Evolutionary conservation across 2,888 invertebrate species (phyloP), one percentile per base, ranked within the genome.

Genomic region (Kuschelorhynchus macadamiae): DNA sequence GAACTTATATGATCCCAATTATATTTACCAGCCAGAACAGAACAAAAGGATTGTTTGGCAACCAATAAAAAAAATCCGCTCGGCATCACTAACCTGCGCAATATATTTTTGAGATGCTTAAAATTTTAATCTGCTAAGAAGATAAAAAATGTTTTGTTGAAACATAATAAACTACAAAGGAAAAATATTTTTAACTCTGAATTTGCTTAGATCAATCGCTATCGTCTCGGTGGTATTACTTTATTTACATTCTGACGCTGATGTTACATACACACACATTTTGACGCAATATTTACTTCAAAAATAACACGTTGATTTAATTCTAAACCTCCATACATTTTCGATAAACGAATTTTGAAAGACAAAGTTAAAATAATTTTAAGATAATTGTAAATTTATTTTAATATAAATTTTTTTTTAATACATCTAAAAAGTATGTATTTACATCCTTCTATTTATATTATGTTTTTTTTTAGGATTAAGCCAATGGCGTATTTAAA

Each of bases 131-230:
- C 56, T 65, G 50, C 30, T 50, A 57, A 39, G 50, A 50, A 33
- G 61, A 65, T 49, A 65, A 50, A 65, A 33, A 59, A 20, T 65
- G 49, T 65, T 65, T 65, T 65, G 65, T 65, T 65, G 41, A 16
- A n/a, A 18, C 12, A 36, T 33, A 36, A 53, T 30, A 42, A 36
- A 30, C 49, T 57, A 36, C 50, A 57, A 17, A 57, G 57, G 30
- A 50, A 49, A 52, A 50, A 57, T 57, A 65, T 65, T 57, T 57
- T 57, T 65, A 64, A 64, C 49, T 33, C 42, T 49, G n/a, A 41
- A 42, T 61, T 61, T 62, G 50, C 33, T 52, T 42, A 32, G 17
- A 42, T 42, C 18, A 50, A 12, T 41, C 42, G 41, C 16, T 61
- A 50, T 61, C 61, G 30, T 42, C n/a, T n/a, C 25, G 9, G 39